phyloP scores from a whole-genome alignment of 2,113 vertebrate species.

The Mustelus asterias region DNA sequence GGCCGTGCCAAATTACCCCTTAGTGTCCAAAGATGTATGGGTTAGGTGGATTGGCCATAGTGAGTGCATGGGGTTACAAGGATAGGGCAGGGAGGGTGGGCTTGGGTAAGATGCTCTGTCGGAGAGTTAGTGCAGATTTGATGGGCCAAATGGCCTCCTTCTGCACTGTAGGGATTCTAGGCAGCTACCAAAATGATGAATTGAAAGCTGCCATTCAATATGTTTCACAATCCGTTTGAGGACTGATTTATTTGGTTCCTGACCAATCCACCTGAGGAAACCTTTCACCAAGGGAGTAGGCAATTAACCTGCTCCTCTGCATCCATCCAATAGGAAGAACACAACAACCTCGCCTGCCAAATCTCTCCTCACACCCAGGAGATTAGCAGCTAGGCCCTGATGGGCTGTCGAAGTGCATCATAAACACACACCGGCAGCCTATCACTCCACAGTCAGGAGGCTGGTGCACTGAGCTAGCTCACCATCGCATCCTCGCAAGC shows the following conservation, averaged over 20 bases:
- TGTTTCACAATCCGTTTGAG: not conserved
- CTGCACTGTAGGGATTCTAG: too few species aligned
- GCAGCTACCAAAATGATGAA: not conserved
- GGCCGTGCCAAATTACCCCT: too few species aligned
- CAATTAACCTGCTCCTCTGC: not conserved
- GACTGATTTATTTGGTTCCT: not conserved
- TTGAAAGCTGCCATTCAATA: not conserved
- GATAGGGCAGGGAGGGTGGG: too few species aligned
- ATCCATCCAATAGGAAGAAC: not conserved
- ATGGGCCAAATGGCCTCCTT: too few species aligned
- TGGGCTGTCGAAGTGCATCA: not conserved
- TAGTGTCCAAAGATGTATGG: too few species aligned
- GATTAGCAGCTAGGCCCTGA: not conserved
- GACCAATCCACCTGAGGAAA: not conserved
- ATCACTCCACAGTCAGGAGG: not conserved
- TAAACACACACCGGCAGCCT: not conserved
- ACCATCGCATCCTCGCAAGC: not conserved
- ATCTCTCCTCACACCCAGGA: not conserved
- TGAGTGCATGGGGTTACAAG: too few species aligned
- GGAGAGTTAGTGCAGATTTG: too few species aligned
- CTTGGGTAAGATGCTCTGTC: too few species aligned
- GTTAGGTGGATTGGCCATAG: too few species aligned
- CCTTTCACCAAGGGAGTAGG: not conserved
- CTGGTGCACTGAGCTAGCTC: not conserved
- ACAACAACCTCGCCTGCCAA: not conserved